phyloP scores from a whole-genome alignment of 2,113 vertebrate genomes.

The Sakesphorus luctuosus region DNA sequence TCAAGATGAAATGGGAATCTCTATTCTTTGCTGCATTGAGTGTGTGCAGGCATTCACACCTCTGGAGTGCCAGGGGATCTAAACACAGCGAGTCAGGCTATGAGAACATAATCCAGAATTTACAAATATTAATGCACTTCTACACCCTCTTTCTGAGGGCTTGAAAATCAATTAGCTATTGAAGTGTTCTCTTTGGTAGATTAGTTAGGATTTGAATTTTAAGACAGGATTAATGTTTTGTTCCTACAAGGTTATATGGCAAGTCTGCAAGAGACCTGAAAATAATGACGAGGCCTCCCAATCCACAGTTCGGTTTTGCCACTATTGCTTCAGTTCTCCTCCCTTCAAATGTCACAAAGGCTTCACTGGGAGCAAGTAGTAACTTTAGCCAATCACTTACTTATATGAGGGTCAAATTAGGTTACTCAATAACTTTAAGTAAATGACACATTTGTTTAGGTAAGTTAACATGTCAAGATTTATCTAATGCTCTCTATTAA shows the following conservation, averaged over 20 bases:
- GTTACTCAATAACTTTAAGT: neutral
- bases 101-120: neutral
- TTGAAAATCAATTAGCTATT: neutral
- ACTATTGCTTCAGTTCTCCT: neutral
- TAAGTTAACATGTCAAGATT: neutral
- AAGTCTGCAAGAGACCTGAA: neutral
- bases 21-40: neutral
- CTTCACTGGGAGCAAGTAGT: neutral
- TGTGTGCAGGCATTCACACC: neutral
- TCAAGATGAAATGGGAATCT: neutral
- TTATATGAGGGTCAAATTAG: neutral
- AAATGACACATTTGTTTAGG: neutral
- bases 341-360: neutral
- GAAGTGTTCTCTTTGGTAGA: neutral
- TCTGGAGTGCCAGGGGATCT: neutral
- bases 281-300: neutral
- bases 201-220: neutral
- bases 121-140: neutral
- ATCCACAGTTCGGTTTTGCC: neutral
- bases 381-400: neutral
- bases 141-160: neutral
- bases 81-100: neutral
- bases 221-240: neutral
- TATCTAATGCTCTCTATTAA: neutral
- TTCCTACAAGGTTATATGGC: neutral